Conservation (phyloP, 1,140 invertebrate genomes). For the Heliconius melpomene region DNA sequence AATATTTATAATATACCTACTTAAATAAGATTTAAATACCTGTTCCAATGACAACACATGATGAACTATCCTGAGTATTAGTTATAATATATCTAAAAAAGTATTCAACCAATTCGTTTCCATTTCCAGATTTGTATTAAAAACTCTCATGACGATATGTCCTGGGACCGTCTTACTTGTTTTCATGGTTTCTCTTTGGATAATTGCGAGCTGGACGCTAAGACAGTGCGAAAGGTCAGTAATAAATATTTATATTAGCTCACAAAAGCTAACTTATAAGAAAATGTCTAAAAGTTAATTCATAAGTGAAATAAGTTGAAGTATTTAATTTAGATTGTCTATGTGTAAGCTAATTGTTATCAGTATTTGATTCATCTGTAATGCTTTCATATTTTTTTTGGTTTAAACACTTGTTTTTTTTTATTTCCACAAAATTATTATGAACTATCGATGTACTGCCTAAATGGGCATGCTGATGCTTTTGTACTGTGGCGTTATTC, state of each 20-base stretch:
- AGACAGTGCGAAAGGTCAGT: conserved; percentile 98
- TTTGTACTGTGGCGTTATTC: conserved; percentile 75
- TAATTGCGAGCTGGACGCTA: conserved; percentile 99
- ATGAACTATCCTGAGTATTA: not conserved
- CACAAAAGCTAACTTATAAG: conserved; percentile 27
- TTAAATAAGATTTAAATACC: too few species aligned
- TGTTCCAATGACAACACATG: too few species aligned
- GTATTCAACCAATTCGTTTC: not conserved
- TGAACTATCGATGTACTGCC: conserved; percentile 66
- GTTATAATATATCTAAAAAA: not conserved
- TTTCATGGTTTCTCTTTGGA: conserved; percentile 99
- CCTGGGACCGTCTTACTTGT: conserved; percentile 98
- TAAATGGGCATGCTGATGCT: conserved; percentile 74
- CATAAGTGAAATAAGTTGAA: conserved; percentile 33
- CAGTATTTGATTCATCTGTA: conserved; percentile 55
- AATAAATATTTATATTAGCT: conserved; percentile 34
- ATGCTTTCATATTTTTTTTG: conserved; percentile 62
- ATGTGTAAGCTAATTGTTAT: conserved; percentile 51
- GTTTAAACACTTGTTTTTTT: conserved; percentile 46
- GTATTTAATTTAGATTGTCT: conserved; percentile 46
- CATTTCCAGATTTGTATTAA: conserved; percentile 94
- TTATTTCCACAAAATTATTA: conserved; percentile 45
- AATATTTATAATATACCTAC: too few species aligned
- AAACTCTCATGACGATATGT: conserved; percentile 99
- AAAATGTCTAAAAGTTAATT: conserved; percentile 26